Conservation (phyloP, 2,113 vertebrate species). For the Henicopernis longicauda region DNA sequence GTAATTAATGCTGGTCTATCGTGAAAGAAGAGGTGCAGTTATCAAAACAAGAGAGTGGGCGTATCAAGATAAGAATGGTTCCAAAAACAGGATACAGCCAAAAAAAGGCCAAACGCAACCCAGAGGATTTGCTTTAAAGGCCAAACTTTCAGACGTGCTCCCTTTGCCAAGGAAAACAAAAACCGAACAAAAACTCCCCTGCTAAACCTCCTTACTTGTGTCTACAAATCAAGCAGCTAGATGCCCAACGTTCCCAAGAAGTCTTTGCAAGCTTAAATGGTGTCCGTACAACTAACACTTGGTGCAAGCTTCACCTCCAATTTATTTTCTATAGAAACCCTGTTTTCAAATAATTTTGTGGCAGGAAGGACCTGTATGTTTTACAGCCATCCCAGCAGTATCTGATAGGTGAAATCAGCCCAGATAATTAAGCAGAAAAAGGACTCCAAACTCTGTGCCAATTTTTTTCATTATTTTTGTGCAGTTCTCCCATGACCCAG, state of each 20-base stretch:
- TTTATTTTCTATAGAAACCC: background rate
- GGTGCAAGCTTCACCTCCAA: background rate
- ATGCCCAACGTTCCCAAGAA: background rate
- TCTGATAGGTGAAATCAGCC: background rate
- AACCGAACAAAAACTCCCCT: background rate
- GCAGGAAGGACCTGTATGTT: background rate
- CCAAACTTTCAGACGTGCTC: background rate
- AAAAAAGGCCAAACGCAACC: fast-evolving
- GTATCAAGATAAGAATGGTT: background rate
- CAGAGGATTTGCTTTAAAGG: background rate
- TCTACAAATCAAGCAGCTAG: background rate
- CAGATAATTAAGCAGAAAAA: background rate
- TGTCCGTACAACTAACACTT: background rate
- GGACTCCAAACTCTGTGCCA: background rate
- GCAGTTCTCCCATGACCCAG: background rate
- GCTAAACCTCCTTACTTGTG: background rate
- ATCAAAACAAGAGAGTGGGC: background rate
- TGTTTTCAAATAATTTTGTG: background rate
- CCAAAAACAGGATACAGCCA: background rate
- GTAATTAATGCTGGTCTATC: background rate
- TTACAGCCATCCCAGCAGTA: background rate
- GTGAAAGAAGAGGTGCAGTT: background rate
- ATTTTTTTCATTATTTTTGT: background rate
- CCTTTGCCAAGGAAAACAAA: background rate
- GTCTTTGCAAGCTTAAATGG: fast-evolving